A percentile compares a stretch with the other conserved stretches of the same genome.
Conservation (phyloP, 2,113 vertebrate species). For the Mustela lutreola region DNA sequence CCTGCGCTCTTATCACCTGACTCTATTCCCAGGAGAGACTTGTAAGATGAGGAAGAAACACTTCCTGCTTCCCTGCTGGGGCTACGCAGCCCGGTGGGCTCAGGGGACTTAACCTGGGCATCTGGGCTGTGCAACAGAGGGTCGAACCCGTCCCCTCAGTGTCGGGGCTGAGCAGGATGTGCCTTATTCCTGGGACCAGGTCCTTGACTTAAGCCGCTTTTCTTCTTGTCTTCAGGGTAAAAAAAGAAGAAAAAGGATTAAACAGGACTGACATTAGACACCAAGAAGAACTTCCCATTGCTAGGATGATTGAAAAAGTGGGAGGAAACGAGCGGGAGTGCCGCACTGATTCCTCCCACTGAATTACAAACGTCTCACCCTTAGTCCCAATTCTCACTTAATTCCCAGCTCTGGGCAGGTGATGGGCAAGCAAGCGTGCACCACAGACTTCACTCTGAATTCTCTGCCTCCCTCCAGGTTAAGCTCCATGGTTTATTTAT, state of each 20-base stretch:
- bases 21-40: not conserved
- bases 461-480: not conserved
- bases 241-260: not conserved
- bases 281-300: not conserved
- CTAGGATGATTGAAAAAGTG: not conserved
- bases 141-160: too few relatives aligned
- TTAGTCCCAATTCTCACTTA: not conserved
- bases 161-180: not conserved
- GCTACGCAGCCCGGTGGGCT: not conserved
- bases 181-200: not conserved
- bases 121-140: not conserved
- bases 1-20: not conserved
- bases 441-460: not conserved
- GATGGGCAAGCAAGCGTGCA: not conserved
- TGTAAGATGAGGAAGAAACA: not conserved
- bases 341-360: not conserved
- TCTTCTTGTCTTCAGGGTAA: not conserved
- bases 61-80: not conserved
- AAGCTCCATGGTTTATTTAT: slow-evolving; percentile 75
- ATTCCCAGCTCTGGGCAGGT: not conserved
- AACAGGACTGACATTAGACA: not conserved
- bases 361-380: not conserved
- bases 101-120: not conserved
- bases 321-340: not conserved
- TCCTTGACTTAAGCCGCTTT: not conserved